Evolutionary conservation across 2,888 invertebrate species (phyloP), one percentile per base, ranked within the genome.

Genomic region (Rosalia funebris): DNA sequence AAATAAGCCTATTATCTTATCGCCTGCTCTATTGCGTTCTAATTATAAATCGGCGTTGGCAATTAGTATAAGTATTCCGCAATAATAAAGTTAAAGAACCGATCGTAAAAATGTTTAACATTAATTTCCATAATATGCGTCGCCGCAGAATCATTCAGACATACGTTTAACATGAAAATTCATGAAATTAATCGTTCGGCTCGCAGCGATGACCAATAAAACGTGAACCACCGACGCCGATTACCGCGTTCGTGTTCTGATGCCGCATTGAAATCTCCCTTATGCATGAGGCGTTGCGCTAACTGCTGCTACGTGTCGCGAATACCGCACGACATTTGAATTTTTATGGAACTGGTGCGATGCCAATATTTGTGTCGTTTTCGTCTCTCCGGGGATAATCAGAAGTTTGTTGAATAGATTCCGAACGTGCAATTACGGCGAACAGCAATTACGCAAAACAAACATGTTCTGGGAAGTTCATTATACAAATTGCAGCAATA

Each of bases 221-320:
- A n/a, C n/a, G n/a, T n/a, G n/a, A n/a, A n/a, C n/a, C n/a, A 25
- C 3, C 25, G 25, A 7, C 7, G 7, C 25, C 25, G 7, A 25
- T 25, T 19, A 7, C 36, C 9, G 19, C 19, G 47, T 16, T 47
- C 15, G 32, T 17, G 47, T 17, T 11, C 17, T 47, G 16, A 47
- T 17, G 17, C 17, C 32, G 10, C 47, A 17, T 47, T 11, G 47
- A 16, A 34, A 34, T 47, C 36, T 47, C 47, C 19, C 19, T 16
- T n/a, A 37, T 46, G 31, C 34, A 39, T 15, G 19, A 47, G 19
- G 12, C 56, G 15, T 20, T 16, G 15, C 11, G 9, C 39, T 41
- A 57, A 57, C 47, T 37, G 17, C 47, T 19, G n/a, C 12, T 45
- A 47, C 57, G 57, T 47, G 37, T 39, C 14, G 36, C 17, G 55